phyloP scores from a whole-genome alignment of 1,140 invertebrate genomes.

The Zaprionus nigranus region DNA sequence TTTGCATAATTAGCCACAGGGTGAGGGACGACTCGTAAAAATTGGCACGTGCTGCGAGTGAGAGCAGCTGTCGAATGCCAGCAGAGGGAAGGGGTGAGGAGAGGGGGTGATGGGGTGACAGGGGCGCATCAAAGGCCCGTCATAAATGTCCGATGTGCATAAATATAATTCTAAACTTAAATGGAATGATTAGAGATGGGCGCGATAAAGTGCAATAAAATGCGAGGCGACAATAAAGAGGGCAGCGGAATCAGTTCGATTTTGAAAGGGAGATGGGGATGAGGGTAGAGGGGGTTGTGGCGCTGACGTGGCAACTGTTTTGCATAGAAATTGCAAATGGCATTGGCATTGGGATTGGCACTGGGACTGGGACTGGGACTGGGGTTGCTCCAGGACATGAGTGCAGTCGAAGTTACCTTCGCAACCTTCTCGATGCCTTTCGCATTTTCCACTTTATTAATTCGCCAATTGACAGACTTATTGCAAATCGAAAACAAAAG shows the following conservation, averaged over 20 bases:
- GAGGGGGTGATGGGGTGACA: neutral
- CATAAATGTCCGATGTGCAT: slow-evolving; percentile 73
- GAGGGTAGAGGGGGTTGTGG: slow-evolving; percentile 10
- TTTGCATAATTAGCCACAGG: slow-evolving; percentile 75
- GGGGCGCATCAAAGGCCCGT: slow-evolving; percentile 24
- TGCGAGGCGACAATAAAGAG: slow-evolving; percentile 52
- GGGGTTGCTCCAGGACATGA: neutral
- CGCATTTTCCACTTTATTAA: slow-evolving; percentile 84
- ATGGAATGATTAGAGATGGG: slow-evolving; percentile 77
- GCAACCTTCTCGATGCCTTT: slow-evolving; percentile 57
- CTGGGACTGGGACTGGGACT: neutral
- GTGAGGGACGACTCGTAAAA: slow-evolving; percentile 50
- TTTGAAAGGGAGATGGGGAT: slow-evolving; percentile 12
- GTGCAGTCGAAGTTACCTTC: slow-evolving; percentile 10
- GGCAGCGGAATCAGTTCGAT: slow-evolving; percentile 48
- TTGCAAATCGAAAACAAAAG: slow-evolving; percentile 84
- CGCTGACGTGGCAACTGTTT: slow-evolving; percentile 26
- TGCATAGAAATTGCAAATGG: slow-evolving; percentile 45
- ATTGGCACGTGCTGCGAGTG: slow-evolving; percentile 66
- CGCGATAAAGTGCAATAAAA: slow-evolving; percentile 80
- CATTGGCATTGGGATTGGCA: neutral
- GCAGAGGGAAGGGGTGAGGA: slow-evolving; percentile 9
- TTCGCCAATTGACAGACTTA: slow-evolving; percentile 84
- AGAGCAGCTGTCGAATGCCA: slow-evolving; percentile 6
- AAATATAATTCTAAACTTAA: slow-evolving; percentile 79